Percentiles rank a stretch among this genome's conserved stretches.
Conservation (phyloP, 2,888 invertebrate species). For the Philhelius pedissequus region DNA sequence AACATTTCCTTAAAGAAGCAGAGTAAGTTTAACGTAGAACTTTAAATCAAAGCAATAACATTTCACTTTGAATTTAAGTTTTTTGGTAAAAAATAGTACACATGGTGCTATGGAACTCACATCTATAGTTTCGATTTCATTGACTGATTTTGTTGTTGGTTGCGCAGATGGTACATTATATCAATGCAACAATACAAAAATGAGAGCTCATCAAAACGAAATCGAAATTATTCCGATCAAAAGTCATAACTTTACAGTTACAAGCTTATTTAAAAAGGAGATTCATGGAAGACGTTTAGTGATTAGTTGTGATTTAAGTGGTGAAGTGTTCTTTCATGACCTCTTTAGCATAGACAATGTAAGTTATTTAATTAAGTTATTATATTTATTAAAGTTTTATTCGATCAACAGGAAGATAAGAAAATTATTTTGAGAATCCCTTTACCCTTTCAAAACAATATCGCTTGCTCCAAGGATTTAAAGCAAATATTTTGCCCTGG, state of each 20-base stretch:
- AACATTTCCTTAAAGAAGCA: conserved; percentile 72
- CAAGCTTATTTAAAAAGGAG: conserved; percentile 71
- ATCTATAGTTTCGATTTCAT: conserved; percentile 71
- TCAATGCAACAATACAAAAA: conserved; percentile 72
- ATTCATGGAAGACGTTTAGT: conserved; percentile 72
- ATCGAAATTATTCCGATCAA: conserved; percentile 72
- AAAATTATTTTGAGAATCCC: conserved; percentile 75
- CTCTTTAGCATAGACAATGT: conserved; percentile 73
- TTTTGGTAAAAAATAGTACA: conserved; percentile 7
- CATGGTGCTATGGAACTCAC: conserved; percentile 70
- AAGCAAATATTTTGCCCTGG: conserved; percentile 75
- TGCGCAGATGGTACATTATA: conserved; percentile 76
- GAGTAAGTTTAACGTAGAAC: conserved; percentile 69
- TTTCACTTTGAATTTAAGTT: neutral
- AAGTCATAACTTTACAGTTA: conserved; percentile 75
- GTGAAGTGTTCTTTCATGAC: conserved; percentile 76
- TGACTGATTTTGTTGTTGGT: conserved; percentile 75
- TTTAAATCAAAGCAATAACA: neutral
- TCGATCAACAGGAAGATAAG: conserved; percentile 71
- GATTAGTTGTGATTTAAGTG: conserved; percentile 77
- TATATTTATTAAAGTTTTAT: neutral
- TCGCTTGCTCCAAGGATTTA: conserved; percentile 74
- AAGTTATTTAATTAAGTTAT: neutral
- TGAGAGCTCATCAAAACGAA: conserved; percentile 68
- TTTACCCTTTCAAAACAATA: conserved; percentile 76